Evolutionary conservation across 1,140 invertebrate species (phyloP), one percentile per base, ranked within the genome.

Genomic region (Lordiphosa stackelbergi): DNA sequence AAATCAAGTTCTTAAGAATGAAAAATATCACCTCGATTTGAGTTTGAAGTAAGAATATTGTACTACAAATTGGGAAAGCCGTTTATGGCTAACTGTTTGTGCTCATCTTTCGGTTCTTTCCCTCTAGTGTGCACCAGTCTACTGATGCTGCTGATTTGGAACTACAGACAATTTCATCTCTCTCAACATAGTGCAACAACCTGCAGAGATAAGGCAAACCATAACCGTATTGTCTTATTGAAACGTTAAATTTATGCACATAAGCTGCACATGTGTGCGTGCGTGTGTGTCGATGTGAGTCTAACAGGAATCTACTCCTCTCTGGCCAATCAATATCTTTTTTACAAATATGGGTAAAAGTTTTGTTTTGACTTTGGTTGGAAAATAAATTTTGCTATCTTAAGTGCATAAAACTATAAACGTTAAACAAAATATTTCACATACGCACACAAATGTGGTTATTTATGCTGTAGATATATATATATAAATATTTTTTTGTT

Each of bases 391-490:
- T 66, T 83, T 83, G 36, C 68, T 69, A 73, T 83, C 77, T 77
- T 81, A 81, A 81, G 77, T 81, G 77, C 72, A 83, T 83, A 83
- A 83, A 83, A 83, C 77, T 83, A 83, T 83, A 83, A 77, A 75
- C 77, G 77, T 83, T 83, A 83, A 83, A 83, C 77, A 83, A 83
- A 83, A 83, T 81, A 83, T 83, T 77, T 81, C 61, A 41, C 63
- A 72, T 61, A 75, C 37, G 28, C 49, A 59, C 41, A 70, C 45
- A 75, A 71, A 81, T 81, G 71, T 45, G 71, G 68, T 81, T 81
- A 81, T 83, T 83, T 75, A 73, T 81, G 83, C 56, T 72, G 56
- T 53, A 72, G 72, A 74, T 69, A 19, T 19, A 19, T 19, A 19
- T 19, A 19, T 22, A 5, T 28, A n/a, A n/a, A n/a, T n/a, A n/a